Base-by-base conservation (phyloP, 2,113 vertebrate genomes). In the Pongo abelii region DNA sequence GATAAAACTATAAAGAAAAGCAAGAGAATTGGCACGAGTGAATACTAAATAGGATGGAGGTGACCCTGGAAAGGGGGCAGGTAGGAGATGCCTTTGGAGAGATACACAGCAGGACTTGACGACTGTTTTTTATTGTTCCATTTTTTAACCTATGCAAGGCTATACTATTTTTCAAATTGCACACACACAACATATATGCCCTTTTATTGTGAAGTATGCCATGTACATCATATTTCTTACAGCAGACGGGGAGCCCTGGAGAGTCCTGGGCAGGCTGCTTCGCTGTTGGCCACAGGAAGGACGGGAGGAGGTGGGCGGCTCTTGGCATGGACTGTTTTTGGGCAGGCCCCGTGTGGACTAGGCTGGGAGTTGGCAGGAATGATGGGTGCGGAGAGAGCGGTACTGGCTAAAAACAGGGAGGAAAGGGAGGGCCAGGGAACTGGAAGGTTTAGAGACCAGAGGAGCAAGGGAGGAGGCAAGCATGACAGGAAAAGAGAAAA, bases 271-370 rank as follows among this genome's bases (percentile, higher is more conserved):
- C 27, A 59, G 27, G 52, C 25, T 23, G 25, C 22, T 32, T 11
- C 16, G 52, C 25, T 38, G 32, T 17, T 35, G 16, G 8, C 6
- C 43, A 22, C 35, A 50, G 74, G 22, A 7, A 38, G 32, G 16
- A n/a, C 38, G 14, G 46, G 16, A 48, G 5, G 3, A 59, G 52
- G 74, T 5, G 16, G 30, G 3, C 0, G 6, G 55, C 38, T n/a
- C 3, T 52, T 40, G 67, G 16, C 35, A 13, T 10, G 22, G 35
- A 50, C 11, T 35, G 17, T 40, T 8, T 27, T 8, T 27, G 18
- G 35, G 12, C 35, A 17, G 20, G 30, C 38, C 57, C 13, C 0
- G 52, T 20, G 0, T 14, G 30, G 7, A 14, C 10, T 16, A 70
- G 17, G 25, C 43, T 32, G 23, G 22, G 18, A 48, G 23, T 11